These are phyloP conservation scores for Hyperoodon ampullatus DNA, from an alignment of 2,113 vertebrate species.

Conservation along the genomic window DNA sequence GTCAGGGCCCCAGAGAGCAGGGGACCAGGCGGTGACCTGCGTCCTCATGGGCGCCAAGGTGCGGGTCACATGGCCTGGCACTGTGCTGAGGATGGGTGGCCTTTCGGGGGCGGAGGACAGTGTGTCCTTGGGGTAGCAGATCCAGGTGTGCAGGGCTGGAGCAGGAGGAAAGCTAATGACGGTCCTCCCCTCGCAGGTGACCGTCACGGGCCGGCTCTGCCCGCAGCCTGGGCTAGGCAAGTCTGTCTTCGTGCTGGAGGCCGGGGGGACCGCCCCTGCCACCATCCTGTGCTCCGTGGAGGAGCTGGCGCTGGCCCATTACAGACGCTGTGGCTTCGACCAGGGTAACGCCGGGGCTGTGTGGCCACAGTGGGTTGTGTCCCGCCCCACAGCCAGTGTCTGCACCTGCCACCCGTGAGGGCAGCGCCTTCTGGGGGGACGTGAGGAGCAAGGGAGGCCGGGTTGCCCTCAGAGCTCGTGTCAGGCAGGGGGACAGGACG, in stretches of 20 bases:
- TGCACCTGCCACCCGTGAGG: rapidly evolving
- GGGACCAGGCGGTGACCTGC: rapidly evolving
- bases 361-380: too few relatives aligned
- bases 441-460: background rate
- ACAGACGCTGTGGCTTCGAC: conserved; percentile 91
- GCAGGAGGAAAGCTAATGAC: background rate
- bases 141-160: background rate
- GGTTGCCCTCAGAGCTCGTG: background rate
- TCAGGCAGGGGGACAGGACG: background rate
- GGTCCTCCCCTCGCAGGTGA: conserved; percentile 87
- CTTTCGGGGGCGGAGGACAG: background rate
- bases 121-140: rapidly evolving
- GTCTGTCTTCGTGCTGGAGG: conserved; percentile 91
- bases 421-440: background rate
- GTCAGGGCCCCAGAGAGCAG: background rate
- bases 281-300: conserved; percentile 96
- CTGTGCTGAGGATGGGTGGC: background rate
- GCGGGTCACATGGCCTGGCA: rapidly evolving
- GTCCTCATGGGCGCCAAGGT: rapidly evolving
- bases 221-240: conserved; percentile 93
- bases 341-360: conserved; percentile 86
- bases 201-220: conserved; percentile 94
- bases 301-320: conserved; percentile 92
- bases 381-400: rapidly evolving
- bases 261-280: conserved; percentile 54